Evolutionary conservation across 2,888 invertebrate genomes (phyloP), one percentile per base, ranked within the genome.

Genomic region (Gonocerus acuteangulatus): DNA sequence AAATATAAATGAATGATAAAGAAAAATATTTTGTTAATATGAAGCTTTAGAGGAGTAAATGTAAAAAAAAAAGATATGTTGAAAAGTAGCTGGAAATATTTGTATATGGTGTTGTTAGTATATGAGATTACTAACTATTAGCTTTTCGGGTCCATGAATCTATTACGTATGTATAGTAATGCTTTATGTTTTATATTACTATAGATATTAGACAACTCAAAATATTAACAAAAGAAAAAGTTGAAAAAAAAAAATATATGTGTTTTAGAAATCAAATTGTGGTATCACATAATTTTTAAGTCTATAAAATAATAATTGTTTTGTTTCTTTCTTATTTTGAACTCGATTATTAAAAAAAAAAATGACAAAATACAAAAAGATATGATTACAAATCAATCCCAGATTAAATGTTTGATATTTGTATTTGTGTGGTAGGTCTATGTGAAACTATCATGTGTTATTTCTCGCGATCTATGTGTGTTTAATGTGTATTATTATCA

Each of bases 131-230:
- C 36, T 54, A 54, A n/a, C n/a, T n/a, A n/a, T n/a, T n/a, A 54
- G 54, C 54, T 57, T 57, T 57, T 45, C 45, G 57, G 57, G 57
- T 57, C 57, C 57, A 57, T 47, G 32, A 44, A 57, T 57, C n/a
- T 32, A 15, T 9, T 32, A 45, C 45, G 45, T 57, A 57, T 45
- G 47, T 47, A 57, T 42, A 54, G 39, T 54, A 54, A 54, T 21
- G 54, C 44, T 54, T 54, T 54, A 54, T 54, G 54, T 54, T 54
- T 54, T 44, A 54, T 54, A 44, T 44, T 54, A 39, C 34, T 34
- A 51, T 51, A 51, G 51, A 51, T 16, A 34, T 49, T 51, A 51
- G 51, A 23, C 54, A 27, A 52, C 36, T 54, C 16, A 54, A 42
- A 54, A 44, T 42, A 54, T 42, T 42, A 42, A 18, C 4, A 16